phyloP scores from a whole-genome alignment of 2,888 invertebrate species.

The Auanema freiburgensis region DNA sequence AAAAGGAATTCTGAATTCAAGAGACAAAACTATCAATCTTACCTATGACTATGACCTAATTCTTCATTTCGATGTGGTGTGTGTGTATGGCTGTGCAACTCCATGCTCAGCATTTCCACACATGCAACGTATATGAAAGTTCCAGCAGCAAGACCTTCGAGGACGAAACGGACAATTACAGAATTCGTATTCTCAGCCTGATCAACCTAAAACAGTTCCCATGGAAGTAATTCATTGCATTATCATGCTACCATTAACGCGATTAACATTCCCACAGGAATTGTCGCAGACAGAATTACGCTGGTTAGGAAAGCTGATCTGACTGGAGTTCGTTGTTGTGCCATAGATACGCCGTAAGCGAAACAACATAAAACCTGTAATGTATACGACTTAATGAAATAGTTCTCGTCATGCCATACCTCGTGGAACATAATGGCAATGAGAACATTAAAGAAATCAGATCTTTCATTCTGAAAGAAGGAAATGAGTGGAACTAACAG shows the following conservation, averaged over 20 bases:
- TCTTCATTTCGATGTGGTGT: constrained; percentile 9
- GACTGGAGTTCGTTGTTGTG: constrained; percentile 47
- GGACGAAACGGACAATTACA: constrained; percentile 42
- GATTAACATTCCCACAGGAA: constrained; percentile 54
- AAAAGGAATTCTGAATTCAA: background rate
- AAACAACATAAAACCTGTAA: constrained; percentile 54
- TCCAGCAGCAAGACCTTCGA: constrained; percentile 59
- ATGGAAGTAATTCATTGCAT: background rate
- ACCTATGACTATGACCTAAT: background rate
- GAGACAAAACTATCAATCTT: background rate
- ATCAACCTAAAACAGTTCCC: constrained; percentile 34
- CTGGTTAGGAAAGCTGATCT: constrained; percentile 42
- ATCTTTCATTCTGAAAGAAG: constrained; percentile 29
- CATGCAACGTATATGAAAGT: constrained; percentile 62
- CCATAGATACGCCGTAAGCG: constrained; percentile 57
- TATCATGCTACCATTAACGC: constrained; percentile 40
- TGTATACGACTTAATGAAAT: too few species aligned
- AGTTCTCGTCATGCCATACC: constrained; percentile 13
- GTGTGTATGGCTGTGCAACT: constrained; percentile 28
- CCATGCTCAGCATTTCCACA: constrained; percentile 56
- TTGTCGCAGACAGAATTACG: constrained; percentile 47
- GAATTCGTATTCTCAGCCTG: constrained; percentile 43
- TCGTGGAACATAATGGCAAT: constrained; percentile 58
- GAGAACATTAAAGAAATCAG: constrained; percentile 51
- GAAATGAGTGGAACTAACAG: background rate